Evolutionary conservation across 2,888 invertebrate genomes (phyloP), one percentile per base, ranked within the genome.

Genomic region (Polyploca ridens): DNA sequence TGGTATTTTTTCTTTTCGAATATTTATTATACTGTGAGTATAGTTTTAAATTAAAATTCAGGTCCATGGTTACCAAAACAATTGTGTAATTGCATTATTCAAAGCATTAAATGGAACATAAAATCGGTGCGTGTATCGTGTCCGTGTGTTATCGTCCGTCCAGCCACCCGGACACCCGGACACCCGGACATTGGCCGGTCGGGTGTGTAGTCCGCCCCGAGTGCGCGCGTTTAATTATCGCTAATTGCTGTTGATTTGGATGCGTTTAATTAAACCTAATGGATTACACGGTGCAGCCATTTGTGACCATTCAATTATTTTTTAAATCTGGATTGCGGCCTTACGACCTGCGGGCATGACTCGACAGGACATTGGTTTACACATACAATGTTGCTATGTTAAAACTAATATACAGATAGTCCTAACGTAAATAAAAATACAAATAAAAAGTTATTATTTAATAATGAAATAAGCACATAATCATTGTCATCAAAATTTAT

Each of bases 231-330:
- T 70, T 70, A 74, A 75, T 78, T 73, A 75, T 64, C 63, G 65
- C 66, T 76, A 75, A 80, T 79, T 76, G 72, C 67, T 70, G 71
- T 72, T 74, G 71, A 77, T 77, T 76, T 69, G 67, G 64, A 69
- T 71, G 70, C 66, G 72, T 76, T 73, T 69, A 74, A 79, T 77
- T 69, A 76, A 73, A 69, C 65, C 44, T 68, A 73, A 74, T 69
- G 66, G 69, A 65, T 73, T 67, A 35, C 62, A 63, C 61, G 58
- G 57, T 46, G 35, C 33, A 16, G 33, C 38, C 54, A 63, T 60
- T 62, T 63, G 58, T 64, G 58, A 73, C 63, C 63, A 69, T 75
- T 70, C 67, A 72, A 72, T 72, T 64, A 63, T 57, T 46, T 64
- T 74, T 71, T 65, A 72, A 70, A 64, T 68, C 66, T 8, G 54